Conservation (phyloP, 2,113 vertebrate genomes). For the Cyphomyrus discorhynchus region DNA sequence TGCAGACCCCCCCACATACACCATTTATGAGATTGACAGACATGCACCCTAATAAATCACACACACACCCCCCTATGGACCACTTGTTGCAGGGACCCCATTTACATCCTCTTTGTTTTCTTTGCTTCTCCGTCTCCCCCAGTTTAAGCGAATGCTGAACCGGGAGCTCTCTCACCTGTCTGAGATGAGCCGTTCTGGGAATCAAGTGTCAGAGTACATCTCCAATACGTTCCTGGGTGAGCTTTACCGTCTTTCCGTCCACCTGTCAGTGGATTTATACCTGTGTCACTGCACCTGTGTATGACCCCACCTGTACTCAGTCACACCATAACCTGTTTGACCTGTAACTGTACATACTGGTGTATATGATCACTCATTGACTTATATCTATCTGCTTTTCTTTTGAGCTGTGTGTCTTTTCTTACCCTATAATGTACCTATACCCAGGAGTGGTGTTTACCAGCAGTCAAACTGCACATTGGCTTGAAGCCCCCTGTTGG, state of each 20-base stretch:
- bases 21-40: not conserved
- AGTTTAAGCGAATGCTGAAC: slow-evolving; percentile 84
- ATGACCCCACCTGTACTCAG: not conserved
- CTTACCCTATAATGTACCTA: not conserved
- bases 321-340: not conserved
- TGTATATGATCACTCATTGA: not conserved
- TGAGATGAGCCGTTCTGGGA: slow-evolving; percentile 91
- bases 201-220: slow-evolving; percentile 93
- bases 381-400: not conserved
- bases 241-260: slow-evolving; percentile 35
- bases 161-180: slow-evolving; percentile 86
- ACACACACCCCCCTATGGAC: not conserved
- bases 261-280: not conserved
- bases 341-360: not conserved
- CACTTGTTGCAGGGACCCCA: not conserved
- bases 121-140: not conserved
- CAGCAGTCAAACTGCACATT: not conserved
- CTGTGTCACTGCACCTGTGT: not conserved
- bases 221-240: slow-evolving; percentile 87
- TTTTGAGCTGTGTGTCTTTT: not conserved
- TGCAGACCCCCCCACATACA: not conserved
- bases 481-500: not conserved
- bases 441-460: not conserved
- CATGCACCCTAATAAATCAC: not conserved
- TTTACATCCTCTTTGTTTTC: not conserved